Conservation (phyloP, 2,113 vertebrate genomes). For the cattle (Bos taurus) region ARS-UCD2.0 NC_037336.1:6143001-6143500, state of each 20-base stretch:
- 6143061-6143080: background rate
- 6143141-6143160: background rate
- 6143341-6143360: background rate
- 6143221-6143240: background rate
- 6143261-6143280: background rate
- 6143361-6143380: background rate
- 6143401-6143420: background rate
- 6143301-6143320: background rate
- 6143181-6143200: background rate
- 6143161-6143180: background rate
- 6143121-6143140: background rate
- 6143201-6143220: background rate
- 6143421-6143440: background rate
- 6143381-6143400: background rate
- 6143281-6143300: background rate
- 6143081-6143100: background rate
- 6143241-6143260: background rate
- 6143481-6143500: background rate
- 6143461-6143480: background rate
- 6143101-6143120: background rate
- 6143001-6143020: background rate
- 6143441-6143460: background rate
- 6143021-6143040: background rate
- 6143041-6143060: background rate
- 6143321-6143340: background rate